phyloP scores from a whole-genome alignment of 2,888 invertebrate species.

The Torymus texanus region DNA sequence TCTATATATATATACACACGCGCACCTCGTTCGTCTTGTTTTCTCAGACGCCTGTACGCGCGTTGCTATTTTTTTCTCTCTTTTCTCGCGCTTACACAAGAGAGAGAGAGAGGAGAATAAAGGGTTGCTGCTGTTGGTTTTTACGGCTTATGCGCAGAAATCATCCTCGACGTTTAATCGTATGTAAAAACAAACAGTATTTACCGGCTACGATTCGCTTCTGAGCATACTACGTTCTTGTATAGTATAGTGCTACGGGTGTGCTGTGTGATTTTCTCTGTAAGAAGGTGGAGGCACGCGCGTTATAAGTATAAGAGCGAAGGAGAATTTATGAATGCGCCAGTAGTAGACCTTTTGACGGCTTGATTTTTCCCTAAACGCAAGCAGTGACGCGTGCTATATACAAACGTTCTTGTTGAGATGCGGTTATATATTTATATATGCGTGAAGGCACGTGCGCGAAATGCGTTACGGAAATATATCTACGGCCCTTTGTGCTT shows the following conservation, averaged over 20 bases:
- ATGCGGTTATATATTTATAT: too few relatives aligned
- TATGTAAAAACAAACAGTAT: constrained; percentile 49
- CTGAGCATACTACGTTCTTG: neutral
- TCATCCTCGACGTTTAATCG: constrained; percentile 40
- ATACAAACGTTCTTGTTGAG: too few relatives aligned
- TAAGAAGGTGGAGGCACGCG: neutral
- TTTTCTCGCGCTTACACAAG: neutral
- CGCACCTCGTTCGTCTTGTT: neutral
- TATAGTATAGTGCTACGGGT: too few relatives aligned
- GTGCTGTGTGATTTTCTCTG: neutral
- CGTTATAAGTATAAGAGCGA: neutral
- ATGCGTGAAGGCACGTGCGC: too few relatives aligned
- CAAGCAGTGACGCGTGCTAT: too few relatives aligned
- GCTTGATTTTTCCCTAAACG: constrained; percentile 13
- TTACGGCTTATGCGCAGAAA: constrained; percentile 16
- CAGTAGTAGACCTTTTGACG: neutral
- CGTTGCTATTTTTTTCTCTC: neutral
- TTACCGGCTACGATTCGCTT: constrained; percentile 27
- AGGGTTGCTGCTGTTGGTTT: constrained; percentile 7
- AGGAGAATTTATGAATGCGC: constrained; percentile 43
- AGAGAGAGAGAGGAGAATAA: neutral
- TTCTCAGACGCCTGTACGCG: neutral
- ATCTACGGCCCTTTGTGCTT: too few relatives aligned
- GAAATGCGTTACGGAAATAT: too few relatives aligned
- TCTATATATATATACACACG: too few relatives aligned